Percentiles rank a stretch among this genome's conserved stretches.
Conservation (phyloP, 2,113 vertebrate species). For the Siniperca chuatsi region DNA sequence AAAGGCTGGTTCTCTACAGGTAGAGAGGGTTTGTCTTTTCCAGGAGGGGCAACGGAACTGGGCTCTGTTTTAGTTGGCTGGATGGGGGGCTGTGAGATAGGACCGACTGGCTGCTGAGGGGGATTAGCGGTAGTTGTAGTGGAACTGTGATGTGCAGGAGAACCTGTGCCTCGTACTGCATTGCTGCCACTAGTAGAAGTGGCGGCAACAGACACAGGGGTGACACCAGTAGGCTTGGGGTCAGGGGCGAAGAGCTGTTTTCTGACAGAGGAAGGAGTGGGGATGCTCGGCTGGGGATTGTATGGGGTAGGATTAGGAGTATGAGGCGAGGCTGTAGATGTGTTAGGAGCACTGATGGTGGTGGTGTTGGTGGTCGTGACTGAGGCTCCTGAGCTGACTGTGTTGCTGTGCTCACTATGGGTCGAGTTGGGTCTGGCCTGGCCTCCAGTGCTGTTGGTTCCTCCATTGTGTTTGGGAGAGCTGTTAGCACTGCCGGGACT, state of each 20-base stretch:
- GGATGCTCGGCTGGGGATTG: conserved; percentile 84
- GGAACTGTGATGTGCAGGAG: conserved; percentile 78
- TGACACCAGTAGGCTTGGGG: conserved; percentile 83
- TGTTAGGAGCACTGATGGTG: conserved; percentile 75
- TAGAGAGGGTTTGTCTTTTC: conserved; percentile 88
- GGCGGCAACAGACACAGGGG: conserved; percentile 80
- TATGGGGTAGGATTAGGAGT: conserved; percentile 84
- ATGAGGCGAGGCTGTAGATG: conserved; percentile 81
- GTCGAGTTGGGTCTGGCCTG: conserved; percentile 65
- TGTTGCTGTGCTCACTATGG: conserved; percentile 70
- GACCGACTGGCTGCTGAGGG: conserved; percentile 83
- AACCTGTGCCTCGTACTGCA: conserved; percentile 72
- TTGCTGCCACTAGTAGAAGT: conserved; percentile 82
- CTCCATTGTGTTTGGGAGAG: conserved; percentile 95
- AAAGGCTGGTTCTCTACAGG: conserved; percentile 66
- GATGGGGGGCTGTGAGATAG: conserved; percentile 74
- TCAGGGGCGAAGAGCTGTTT: conserved; percentile 95
- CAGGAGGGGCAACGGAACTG: conserved; percentile 78
- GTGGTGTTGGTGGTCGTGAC: conserved; percentile 56
- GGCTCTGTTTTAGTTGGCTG: conserved; percentile 86
- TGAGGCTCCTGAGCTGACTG: conserved; percentile 54
- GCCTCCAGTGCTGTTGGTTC: conserved; percentile 50
- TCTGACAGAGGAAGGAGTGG: conserved; percentile 93
- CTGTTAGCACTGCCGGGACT: conserved; percentile 95
- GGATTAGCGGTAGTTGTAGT: conserved; percentile 78